These are phyloP conservation scores for Morpho deidamia DNA, from an alignment of 2,888 invertebrate genomes.

Conservation along the genomic window DNA sequence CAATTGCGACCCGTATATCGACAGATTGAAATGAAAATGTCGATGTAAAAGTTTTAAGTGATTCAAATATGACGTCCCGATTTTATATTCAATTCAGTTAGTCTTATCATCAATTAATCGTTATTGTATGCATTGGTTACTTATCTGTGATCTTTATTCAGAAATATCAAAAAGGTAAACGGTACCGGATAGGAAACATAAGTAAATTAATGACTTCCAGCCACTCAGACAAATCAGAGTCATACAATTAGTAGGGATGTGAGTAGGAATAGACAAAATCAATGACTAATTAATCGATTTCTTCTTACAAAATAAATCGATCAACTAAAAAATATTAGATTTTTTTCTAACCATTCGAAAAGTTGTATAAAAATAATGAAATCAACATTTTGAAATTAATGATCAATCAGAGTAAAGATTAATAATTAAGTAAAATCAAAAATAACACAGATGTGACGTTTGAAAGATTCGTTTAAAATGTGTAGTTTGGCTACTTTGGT, in stretches of 20 bases:
- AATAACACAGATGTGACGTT: no score
- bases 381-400: no score
- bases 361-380: no score
- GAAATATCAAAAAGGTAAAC: constrained; percentile 21
- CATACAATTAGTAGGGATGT: constrained; percentile 36
- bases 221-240: constrained; percentile 69
- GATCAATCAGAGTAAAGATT: no score
- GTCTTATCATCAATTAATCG: constrained; percentile 21
- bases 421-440: no score
- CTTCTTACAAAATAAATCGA: no score
- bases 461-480: no score
- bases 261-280: no score
- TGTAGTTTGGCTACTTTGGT: no score
- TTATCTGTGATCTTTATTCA: constrained; percentile 20
- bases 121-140: constrained; percentile 8
- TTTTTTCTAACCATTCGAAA: no score
- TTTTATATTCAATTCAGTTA: constrained; percentile 13
- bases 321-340: no score
- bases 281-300: no score
- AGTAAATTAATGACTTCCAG: constrained; percentile 61
- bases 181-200: constrained; percentile 49
- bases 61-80: neutral
- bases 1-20: neutral
- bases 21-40: neutral
- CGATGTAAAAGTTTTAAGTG: neutral